Conservation (phyloP, 1,140 invertebrate species). For the Pseudomyrmex flavicornis region DNA sequence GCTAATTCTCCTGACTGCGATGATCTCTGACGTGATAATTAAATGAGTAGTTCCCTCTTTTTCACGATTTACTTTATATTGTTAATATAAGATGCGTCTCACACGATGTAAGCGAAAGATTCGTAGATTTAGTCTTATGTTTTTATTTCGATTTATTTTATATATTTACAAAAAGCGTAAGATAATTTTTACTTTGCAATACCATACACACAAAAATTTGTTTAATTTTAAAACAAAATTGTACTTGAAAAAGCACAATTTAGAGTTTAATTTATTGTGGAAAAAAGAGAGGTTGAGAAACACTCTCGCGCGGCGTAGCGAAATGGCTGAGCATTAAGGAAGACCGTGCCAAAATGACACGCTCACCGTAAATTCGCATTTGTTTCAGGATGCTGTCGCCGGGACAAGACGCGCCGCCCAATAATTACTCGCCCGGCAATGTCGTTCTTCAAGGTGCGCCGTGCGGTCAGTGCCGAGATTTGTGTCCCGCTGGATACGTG, state of each 20-base stretch:
- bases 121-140: too few relatives aligned
- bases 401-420: constrained; percentile 75
- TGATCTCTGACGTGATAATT: constrained; percentile 19
- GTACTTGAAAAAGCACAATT: too few relatives aligned
- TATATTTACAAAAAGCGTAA: too few relatives aligned
- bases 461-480: constrained; percentile 82
- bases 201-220: too few relatives aligned
- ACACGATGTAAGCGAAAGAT: neutral
- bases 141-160: too few relatives aligned
- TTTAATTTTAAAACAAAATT: too few relatives aligned
- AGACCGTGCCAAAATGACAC: constrained; percentile 22
- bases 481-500: constrained; percentile 82
- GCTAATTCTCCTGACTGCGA: constrained; percentile 15
- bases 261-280: neutral
- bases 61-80: too few relatives aligned
- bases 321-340: constrained; percentile 21
- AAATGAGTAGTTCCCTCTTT: neutral
- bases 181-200: too few relatives aligned
- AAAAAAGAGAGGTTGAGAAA: neutral
- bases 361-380: constrained; percentile 42
- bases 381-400: constrained; percentile 82
- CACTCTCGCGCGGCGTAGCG: neutral
- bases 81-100: too few relatives aligned
- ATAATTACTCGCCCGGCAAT: constrained; percentile 74
- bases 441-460: constrained; percentile 81